Conservation (phyloP, 2,113 vertebrate species). For the Apteryx mantelli region DNA sequence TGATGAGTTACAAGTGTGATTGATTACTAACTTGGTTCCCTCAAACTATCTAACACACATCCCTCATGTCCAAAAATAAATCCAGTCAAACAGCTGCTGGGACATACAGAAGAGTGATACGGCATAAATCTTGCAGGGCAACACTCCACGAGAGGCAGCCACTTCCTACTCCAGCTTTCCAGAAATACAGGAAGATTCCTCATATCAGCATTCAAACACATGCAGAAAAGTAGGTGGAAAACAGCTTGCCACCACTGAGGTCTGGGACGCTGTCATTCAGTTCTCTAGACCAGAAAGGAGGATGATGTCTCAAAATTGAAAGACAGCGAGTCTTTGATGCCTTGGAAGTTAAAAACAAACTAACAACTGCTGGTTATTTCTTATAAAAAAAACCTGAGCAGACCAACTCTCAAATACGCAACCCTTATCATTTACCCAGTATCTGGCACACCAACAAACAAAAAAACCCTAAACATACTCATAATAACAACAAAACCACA, state of each 20-base stretch:
- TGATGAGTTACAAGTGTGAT: constrained; percentile 27
- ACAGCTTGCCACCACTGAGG: background rate
- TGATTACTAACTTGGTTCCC: constrained; percentile 24
- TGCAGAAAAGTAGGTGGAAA: background rate
- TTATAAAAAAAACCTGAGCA: background rate
- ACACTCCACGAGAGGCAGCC: background rate
- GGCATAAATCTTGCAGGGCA: background rate
- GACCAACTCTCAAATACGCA: background rate
- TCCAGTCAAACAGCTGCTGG: constrained; percentile 28
- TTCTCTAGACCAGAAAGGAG: background rate
- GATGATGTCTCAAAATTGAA: background rate
- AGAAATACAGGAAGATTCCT: background rate
- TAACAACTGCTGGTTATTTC: background rate
- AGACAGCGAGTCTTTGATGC: background rate
- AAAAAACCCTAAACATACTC: background rate
- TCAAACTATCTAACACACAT: background rate
- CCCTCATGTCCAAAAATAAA: constrained; percentile 30
- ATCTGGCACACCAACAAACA: background rate
- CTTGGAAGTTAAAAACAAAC: background rate
- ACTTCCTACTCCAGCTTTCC: background rate
- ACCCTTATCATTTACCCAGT: background rate
- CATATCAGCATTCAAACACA: background rate
- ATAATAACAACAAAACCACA: background rate
- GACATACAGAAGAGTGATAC: constrained; percentile 32
- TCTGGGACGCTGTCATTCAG: background rate